Conservation (phyloP, 2,797 vertebrate species). For the Periparus ater region DNA sequence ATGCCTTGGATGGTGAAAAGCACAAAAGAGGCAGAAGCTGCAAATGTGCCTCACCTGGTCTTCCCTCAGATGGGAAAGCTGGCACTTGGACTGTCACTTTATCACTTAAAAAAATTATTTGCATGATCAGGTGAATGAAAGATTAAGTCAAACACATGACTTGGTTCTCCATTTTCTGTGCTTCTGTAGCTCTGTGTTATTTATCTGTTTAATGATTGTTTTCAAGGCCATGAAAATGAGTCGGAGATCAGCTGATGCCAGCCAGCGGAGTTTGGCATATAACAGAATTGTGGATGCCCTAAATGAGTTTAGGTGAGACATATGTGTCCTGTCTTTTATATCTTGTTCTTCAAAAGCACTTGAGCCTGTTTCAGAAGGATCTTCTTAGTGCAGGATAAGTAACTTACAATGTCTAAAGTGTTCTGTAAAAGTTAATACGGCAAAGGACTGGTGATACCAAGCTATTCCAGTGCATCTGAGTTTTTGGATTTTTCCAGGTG, state of each 20-base stretch:
- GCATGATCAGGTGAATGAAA: slow-evolving; percentile 29
- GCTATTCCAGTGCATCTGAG: not conserved
- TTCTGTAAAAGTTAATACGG: not conserved
- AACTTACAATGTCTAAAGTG: not conserved
- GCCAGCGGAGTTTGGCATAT: slow-evolving; percentile 92
- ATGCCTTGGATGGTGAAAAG: not conserved
- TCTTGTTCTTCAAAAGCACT: not conserved
- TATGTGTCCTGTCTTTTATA: not conserved
- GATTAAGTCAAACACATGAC: slow-evolving; percentile 58
- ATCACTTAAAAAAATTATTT: slow-evolving; percentile 22
- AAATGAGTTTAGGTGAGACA: slow-evolving; percentile 93
- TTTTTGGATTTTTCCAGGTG: not conserved
- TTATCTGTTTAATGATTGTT: slow-evolving; percentile 72
- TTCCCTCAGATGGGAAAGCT: slow-evolving; percentile 2
- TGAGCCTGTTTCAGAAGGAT: not conserved
- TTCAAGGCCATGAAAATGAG: slow-evolving; percentile 98
- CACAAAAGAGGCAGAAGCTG: slow-evolving; percentile 5
- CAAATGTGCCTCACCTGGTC: slow-evolving; percentile 5
- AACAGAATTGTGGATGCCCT: slow-evolving; percentile 95
- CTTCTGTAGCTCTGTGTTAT: slow-evolving; percentile 2
- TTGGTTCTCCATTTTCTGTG: slow-evolving; percentile 53
- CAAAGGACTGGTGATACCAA: not conserved
- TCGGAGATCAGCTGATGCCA: slow-evolving; percentile 92
- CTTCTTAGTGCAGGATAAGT: not conserved
- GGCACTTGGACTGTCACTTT: not conserved